Evolutionary conservation across 2,888 invertebrate genomes (phyloP), one percentile per base, ranked within the genome.

Genomic region (Dynastes tityus): DNA sequence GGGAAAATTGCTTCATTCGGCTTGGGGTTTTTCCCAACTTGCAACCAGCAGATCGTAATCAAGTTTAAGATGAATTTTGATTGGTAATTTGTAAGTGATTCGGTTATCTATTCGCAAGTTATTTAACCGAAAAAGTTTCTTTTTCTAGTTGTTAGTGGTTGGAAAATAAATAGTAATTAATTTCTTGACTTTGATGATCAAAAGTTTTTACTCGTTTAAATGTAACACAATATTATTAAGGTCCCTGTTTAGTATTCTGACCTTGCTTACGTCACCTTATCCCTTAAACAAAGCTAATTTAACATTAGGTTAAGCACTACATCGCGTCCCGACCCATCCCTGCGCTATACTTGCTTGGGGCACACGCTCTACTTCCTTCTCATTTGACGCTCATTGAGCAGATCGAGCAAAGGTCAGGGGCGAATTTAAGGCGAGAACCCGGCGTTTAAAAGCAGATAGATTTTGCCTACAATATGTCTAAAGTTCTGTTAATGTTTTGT

Each of bases 281-380:
- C 63, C 63, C 29, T 29, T 63, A 63, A 63, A 63, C 63, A 63
- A 63, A 63, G 63, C 63, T 32, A 63, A 63, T 63, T 63, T 63
- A 63, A 63, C 63, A 32, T 63, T 63, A 32, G 27, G 32, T 27
- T 29, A 29, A 63, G 11, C 29, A 63, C 2, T 29, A 8, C 2
- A 45, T 6, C 13, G 27, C 11, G 13, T 27, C 5, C 27, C 29
- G 32, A 22, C 32, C 32, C 63, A 63, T 9, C 63, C 63, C 45
- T 45, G 61, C 32, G 29, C 13, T 27, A 63, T 63, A 32, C 22
- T 61, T 61, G 61, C 61, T 27, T 61, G 27, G 61, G 61, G 29
- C 22, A 27, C 22, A 9, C 58, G 27, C 2, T 61, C 6, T 6
- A 37, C 63, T 29, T 37, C 63, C 29, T 11, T 22, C 11, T 32